A percentile compares a stretch with the other conserved stretches of the same genome.
phyloP scores from a whole-genome alignment of 1,140 invertebrate genomes.

The Orussus abietinus region DNA sequence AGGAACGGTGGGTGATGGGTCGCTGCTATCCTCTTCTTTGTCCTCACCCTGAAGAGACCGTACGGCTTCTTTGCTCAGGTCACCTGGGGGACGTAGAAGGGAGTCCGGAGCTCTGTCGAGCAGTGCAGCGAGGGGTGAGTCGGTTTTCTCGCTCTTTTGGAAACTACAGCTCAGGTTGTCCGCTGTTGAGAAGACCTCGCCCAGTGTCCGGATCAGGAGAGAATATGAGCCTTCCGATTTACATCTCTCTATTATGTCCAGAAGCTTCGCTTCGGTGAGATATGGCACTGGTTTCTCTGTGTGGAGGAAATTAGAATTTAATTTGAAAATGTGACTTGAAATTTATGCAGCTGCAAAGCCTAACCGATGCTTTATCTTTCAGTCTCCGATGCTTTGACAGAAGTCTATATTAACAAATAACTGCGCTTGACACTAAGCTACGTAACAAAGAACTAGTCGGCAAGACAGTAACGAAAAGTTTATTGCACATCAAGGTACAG shows the following conservation, averaged over 20 bases:
- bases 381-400: too few relatives aligned
- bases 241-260: conserved; percentile 64
- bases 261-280: conserved; percentile 64
- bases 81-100: conserved; percentile 40
- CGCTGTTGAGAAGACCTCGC: conserved; percentile 69
- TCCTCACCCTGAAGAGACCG: conserved; percentile 75
- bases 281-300: conserved; percentile 53
- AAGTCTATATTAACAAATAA: too few relatives aligned
- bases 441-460: conserved; percentile 4
- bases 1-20: conserved; percentile 54
- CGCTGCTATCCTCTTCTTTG: conserved; percentile 74
- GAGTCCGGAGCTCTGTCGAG: conserved; percentile 51
- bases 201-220: conserved; percentile 64
- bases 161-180: conserved; percentile 70
- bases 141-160: conserved; percentile 49
- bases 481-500: conserved; percentile 14
- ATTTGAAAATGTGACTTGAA: too few relatives aligned
- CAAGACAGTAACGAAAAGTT: conserved; percentile 1
- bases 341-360: too few relatives aligned
- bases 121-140: conserved; percentile 49
- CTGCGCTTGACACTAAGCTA: too few relatives aligned
- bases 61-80: conserved; percentile 65
- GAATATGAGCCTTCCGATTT: conserved; percentile 61
- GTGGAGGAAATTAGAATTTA: not conserved
- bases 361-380: too few relatives aligned